Evolutionary conservation across 2,797 vertebrate genomes (phyloP).

Genomic region (Melanogrammus aeglefinus): DNA sequence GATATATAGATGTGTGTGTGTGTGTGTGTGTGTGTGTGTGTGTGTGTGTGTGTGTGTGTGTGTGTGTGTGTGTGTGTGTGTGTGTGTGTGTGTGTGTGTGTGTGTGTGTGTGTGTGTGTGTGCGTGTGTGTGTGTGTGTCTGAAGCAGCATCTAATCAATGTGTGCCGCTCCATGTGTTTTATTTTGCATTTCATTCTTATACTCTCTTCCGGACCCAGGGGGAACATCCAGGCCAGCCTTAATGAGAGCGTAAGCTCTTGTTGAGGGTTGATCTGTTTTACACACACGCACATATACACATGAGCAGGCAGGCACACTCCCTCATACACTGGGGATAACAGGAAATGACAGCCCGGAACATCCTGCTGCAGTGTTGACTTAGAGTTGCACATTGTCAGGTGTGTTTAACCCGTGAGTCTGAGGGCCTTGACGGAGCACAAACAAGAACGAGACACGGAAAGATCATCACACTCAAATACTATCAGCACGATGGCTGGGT

Average conservation of each 20-base stretch:
- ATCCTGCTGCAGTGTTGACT: conserved; percentile 15
- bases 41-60: not conserved
- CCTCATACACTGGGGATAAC: not conserved
- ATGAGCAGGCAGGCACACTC: not conserved
- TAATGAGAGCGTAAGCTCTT: conserved; percentile 32
- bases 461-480: too few relatives aligned
- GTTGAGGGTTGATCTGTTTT: not conserved
- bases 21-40: not conserved
- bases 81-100: not conserved
- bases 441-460: too few relatives aligned
- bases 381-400: not conserved
- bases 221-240: conserved; percentile 53
- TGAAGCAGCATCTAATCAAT: conserved; percentile 31
- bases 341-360: not conserved
- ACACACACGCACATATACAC: conserved; percentile 6
- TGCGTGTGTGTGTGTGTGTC: not conserved
- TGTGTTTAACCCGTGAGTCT: too few relatives aligned
- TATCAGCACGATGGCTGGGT: too few relatives aligned
- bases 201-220: conserved; percentile 51
- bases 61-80: not conserved
- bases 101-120: not conserved
- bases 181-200: conserved; percentile 21
- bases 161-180: conserved; percentile 20
- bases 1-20: not conserved
- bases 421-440: too few relatives aligned